These are phyloP conservation scores for Cabera pusaria DNA, from an alignment of 2,888 invertebrate species.

Conservation along the genomic window DNA sequence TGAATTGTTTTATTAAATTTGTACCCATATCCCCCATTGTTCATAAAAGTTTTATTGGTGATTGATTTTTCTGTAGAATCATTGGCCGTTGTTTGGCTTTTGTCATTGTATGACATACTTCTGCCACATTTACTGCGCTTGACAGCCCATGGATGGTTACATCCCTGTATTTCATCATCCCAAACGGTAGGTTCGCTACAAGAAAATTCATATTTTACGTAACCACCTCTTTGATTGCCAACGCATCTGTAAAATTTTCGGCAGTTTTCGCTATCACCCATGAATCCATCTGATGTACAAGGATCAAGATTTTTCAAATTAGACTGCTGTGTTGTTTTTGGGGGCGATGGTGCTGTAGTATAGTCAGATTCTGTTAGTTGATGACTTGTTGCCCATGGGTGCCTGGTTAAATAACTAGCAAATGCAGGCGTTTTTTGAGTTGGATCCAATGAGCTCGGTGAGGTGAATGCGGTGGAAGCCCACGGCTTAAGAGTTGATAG, in stretches of 20 bases:
- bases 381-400: conserved; percentile 24
- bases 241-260: conserved; percentile 92
- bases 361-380: conserved; percentile 6
- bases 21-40: conserved; percentile 11
- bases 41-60: conserved; percentile 15
- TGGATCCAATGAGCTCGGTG: conserved; percentile 4
- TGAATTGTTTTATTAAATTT: conserved; percentile 35
- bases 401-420: conserved; percentile 17
- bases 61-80: too few relatives aligned
- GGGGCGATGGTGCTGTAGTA: conserved; percentile 22
- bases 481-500: conserved; percentile 9
- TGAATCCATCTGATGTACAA: conserved; percentile 88
- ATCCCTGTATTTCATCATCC: conserved; percentile 88
- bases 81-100: too few relatives aligned
- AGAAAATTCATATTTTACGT: conserved; percentile 87
- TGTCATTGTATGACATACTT: conserved; percentile 33
- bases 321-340: conserved; percentile 17
- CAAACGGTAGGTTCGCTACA: conserved; percentile 91
- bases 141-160: conserved; percentile 88
- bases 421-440: conserved; percentile 7
- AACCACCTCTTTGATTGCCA: conserved; percentile 83
- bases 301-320: conserved; percentile 38
- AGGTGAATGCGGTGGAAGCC: conserved; percentile 5
- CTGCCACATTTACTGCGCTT: conserved; percentile 64
- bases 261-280: conserved; percentile 88